Percentiles rank a stretch among this genome's conserved stretches.
These are phyloP conservation scores for Epistrophella euchroma DNA, from an alignment of 2,888 invertebrate genomes.

Conservation along the genomic window DNA sequence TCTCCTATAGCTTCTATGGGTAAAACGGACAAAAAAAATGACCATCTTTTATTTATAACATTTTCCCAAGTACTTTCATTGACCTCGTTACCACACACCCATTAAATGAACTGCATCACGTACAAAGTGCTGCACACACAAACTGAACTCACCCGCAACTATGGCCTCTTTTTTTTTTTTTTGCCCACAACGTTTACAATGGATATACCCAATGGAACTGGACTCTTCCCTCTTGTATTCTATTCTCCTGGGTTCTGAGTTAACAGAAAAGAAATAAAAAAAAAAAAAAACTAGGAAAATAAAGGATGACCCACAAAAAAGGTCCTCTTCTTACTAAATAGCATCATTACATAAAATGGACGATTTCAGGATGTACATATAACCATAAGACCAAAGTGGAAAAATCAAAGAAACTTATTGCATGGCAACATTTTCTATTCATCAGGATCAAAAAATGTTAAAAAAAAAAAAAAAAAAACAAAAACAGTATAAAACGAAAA, in stretches of 20 bases:
- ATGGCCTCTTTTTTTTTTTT: conserved; percentile 46
- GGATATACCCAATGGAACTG: conserved; percentile 39
- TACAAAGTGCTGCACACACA: conserved; percentile 64
- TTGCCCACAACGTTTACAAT: conserved; percentile 57
- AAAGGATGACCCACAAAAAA: conserved; percentile 72
- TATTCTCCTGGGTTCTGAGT: not conserved
- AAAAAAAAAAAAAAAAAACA: conserved; percentile 37
- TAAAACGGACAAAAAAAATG: not conserved
- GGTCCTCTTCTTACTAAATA: conserved; percentile 64
- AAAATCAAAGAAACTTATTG: conserved; percentile 59
- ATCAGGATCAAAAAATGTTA: conserved; percentile 64
- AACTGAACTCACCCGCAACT: conserved; percentile 26
- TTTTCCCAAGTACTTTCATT: conserved; percentile 54
- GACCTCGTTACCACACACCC: conserved; percentile 68
- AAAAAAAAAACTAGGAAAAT: not conserved
- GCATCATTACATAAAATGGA: conserved; percentile 72
- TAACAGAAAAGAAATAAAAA: conserved; percentile 7
- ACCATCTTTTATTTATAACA: conserved; percentile 49
- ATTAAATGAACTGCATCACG: conserved; percentile 65
- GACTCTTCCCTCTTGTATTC: conserved; percentile 24
- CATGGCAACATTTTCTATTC: conserved; percentile 68
- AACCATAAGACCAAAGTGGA: conserved; percentile 29
- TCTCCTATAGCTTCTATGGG: conserved; percentile 4
- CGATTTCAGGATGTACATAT: conserved; percentile 65
- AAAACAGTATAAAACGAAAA: conserved; percentile 50